Evolutionary conservation across 2,888 invertebrate species (phyloP).

Genomic region (Pandemis corylana): DNA sequence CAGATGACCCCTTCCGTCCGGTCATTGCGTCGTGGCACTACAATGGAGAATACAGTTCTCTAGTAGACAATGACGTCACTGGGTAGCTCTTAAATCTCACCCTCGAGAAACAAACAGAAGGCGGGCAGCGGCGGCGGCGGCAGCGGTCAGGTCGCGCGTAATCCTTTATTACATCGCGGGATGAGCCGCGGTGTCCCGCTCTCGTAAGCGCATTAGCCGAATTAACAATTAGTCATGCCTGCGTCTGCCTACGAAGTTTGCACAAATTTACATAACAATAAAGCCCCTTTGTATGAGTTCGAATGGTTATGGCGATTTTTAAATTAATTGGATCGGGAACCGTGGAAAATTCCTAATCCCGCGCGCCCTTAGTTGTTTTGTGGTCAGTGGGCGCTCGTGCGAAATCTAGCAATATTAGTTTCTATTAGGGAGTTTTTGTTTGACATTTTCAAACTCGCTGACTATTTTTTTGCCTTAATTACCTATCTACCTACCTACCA

Average conservation of each 20-base stretch:
- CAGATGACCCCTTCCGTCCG: slow-evolving; percentile 1
- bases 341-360: slow-evolving; percentile 74
- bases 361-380: slow-evolving; percentile 55
- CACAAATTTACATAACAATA: slow-evolving; percentile 84
- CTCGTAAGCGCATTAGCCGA: slow-evolving; percentile 80
- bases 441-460: background rate
- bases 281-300: slow-evolving; percentile 69
- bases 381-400: slow-evolving; percentile 61
- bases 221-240: slow-evolving; percentile 85
- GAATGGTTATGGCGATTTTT: slow-evolving; percentile 78
- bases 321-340: slow-evolving; percentile 81
- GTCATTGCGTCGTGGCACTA: background rate
- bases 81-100: slow-evolving; percentile 34
- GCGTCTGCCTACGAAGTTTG: slow-evolving; percentile 80
- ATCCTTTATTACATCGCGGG: slow-evolving; percentile 64
- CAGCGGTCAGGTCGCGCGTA: slow-evolving; percentile 53
- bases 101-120: slow-evolving; percentile 46
- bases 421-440: background rate
- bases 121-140: slow-evolving; percentile 41
- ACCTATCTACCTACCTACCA: background rate
- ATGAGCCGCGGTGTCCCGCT: slow-evolving; percentile 62
- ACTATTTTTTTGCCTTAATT: background rate
- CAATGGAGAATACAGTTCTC: slow-evolving; percentile 12
- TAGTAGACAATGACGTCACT: slow-evolving; percentile 26
- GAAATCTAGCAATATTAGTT: slow-evolving; percentile 11